Evolutionary conservation across 2,113 vertebrate species (phyloP).

Genomic region (Rhinolophus sinicus): DNA sequence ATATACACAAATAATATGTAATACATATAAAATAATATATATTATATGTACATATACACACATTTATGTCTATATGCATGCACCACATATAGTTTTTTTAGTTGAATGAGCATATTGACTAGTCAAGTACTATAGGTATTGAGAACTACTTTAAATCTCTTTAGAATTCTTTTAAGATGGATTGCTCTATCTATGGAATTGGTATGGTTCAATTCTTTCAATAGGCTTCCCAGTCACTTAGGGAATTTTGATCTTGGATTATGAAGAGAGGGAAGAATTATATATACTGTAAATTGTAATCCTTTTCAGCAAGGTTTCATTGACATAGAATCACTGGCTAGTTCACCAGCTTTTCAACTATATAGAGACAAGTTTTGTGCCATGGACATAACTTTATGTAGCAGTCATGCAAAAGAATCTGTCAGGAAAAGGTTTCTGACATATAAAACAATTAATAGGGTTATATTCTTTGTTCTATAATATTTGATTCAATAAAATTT

Average conservation of each 20-base stretch:
- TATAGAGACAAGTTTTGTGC: neutral
- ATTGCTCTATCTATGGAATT: neutral
- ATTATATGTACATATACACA: neutral
- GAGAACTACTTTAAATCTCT: neutral
- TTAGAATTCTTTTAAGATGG: neutral
- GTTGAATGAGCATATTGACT: neutral
- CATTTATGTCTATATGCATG: neutral
- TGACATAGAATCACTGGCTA: neutral
- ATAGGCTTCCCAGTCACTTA: neutral
- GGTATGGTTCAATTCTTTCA: neutral
- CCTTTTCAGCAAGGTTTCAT: neutral
- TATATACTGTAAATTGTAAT: neutral
- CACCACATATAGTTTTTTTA: neutral
- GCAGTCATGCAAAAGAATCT: neutral
- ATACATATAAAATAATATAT: neutral
- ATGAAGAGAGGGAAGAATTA: neutral
- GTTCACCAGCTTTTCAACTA: neutral
- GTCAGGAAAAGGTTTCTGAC: neutral
- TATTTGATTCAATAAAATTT: slow-evolving; percentile 8
- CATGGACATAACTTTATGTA: neutral
- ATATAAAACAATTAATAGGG: neutral
- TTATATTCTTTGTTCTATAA: neutral
- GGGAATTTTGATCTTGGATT: neutral
- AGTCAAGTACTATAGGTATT: neutral
- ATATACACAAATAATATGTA: neutral